These are phyloP conservation scores for Rana temporaria DNA, from an alignment of 2,113 vertebrate species.

Conservation along the genomic window DNA sequence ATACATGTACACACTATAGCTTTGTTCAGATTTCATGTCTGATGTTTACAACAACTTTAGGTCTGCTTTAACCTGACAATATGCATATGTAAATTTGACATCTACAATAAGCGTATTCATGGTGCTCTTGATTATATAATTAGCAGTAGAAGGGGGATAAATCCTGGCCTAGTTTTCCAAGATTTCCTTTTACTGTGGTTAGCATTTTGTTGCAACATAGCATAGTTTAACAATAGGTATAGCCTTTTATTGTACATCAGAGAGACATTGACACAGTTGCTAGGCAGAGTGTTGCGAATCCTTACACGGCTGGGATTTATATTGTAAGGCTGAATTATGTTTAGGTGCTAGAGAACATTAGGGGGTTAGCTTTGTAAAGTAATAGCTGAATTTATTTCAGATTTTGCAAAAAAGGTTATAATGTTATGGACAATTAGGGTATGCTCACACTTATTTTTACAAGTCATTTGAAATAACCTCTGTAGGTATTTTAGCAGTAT, in stretches of 20 bases:
- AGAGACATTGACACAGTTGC: constrained; percentile 30
- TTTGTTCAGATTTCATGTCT: no score
- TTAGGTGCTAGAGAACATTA: constrained; percentile 15
- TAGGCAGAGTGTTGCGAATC: constrained; percentile 16
- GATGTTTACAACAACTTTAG: no score
- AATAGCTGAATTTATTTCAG: constrained; percentile 12
- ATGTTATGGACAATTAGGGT: background rate
- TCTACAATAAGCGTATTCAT: background rate
- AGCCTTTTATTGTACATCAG: constrained; percentile 29
- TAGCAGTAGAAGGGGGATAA: background rate
- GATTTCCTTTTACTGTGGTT: no score
- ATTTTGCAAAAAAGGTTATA: constrained; percentile 13
- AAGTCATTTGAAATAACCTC: constrained; percentile 23
- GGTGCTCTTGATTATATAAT: background rate
- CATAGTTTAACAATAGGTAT: constrained; percentile 3
- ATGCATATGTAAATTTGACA: no score
- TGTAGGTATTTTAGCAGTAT: background rate
- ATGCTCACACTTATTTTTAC: background rate
- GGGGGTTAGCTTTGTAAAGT: constrained; percentile 15
- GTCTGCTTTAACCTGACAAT: no score
- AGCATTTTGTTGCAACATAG: background rate
- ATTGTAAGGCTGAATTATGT: constrained; percentile 11
- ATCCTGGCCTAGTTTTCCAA: background rate
- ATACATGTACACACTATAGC: no score
- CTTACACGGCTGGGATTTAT: constrained; percentile 15